Evolutionary conservation across 1,140 invertebrate species (phyloP).

Genomic region (Trialeurodes vaporariorum): DNA sequence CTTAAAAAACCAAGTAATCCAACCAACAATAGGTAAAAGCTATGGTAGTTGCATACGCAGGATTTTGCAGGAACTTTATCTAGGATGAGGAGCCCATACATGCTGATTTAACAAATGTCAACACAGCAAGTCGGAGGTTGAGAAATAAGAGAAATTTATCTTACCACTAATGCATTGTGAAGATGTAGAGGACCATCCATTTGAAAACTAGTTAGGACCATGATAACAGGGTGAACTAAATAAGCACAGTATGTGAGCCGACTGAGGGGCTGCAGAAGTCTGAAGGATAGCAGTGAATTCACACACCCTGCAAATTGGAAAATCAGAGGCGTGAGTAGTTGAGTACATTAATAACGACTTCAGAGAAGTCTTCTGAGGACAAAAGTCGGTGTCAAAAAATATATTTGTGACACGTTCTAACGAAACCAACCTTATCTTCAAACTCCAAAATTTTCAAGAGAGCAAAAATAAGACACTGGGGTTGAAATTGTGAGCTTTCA

Average conservation of each 20-base stretch:
- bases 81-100: too few species aligned
- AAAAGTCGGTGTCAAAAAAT: constrained; percentile 1
- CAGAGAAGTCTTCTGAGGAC: neutral
- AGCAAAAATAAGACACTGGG: too few species aligned
- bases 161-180: constrained; percentile 56
- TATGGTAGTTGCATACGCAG: too few species aligned
- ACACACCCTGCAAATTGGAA: constrained; percentile 31
- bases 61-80: too few species aligned
- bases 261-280: constrained; percentile 68
- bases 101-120: too few species aligned
- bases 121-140: too few species aligned
- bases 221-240: constrained; percentile 74
- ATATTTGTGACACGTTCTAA: too few species aligned
- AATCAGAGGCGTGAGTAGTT: neutral
- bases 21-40: too few species aligned
- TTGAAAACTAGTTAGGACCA: constrained; percentile 60
- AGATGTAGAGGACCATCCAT: constrained; percentile 66
- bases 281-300: constrained; percentile 63
- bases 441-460: too few species aligned
- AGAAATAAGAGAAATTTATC: too few species aligned
- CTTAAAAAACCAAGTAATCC: too few species aligned
- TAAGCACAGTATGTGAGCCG: constrained; percentile 84
- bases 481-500: too few species aligned
- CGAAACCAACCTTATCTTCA: neutral
- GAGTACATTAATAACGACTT: constrained; percentile 1